Base-by-base conservation (phyloP, 2,797 vertebrate species). In the Schizopygopsis malacanthus region DNA sequence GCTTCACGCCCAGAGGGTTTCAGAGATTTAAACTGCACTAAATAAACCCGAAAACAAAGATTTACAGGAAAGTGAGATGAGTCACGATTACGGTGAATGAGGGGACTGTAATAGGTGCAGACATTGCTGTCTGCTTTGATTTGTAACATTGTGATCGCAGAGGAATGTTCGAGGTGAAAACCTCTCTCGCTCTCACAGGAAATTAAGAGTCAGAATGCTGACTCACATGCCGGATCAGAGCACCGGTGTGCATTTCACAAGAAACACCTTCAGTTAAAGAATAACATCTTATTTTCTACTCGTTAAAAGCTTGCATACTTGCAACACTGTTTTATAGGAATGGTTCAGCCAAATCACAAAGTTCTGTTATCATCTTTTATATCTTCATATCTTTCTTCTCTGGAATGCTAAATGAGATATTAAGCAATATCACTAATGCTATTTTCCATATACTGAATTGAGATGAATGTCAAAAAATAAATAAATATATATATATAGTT, bases 41-140 rank as follows among this genome's bases (percentile, higher is more conserved):
- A 59, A 67, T 67, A 83, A 83, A 83, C 59, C 71, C 1, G 28
- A 77, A 45, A 59, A 83, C 82, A 83, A 76, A 77, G 82, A 83
- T 83, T 83, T 76, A 83, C 43, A 83, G 82, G 59, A 83, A 83
- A 76, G 72, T 28, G 59, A 52, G 72, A 83, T 65, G 43, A 83
- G 59, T 83, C 72, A 77, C 45, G 59, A 83, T 63, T 67, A 79
- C 45, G 52, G 84, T 45, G 52, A 71, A 79, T 81, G 59, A 80
- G 67, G 20, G 25, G 63, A 79, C 43, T 72, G 25, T 80, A 85
- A 85, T 71, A 56, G 69, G 65, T 72, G 37, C 47, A 76, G 52
- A 39, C 80, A 43, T n/a, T 18, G 50, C 61, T 77, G 79, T 81
- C 65, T 78, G 79, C 39, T 86, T 78, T 63, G 86, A 83, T 83